These are phyloP conservation scores for Malurus leucopterus DNA, from an alignment of 2,797 vertebrate genomes.

Conservation along the genomic window DNA sequence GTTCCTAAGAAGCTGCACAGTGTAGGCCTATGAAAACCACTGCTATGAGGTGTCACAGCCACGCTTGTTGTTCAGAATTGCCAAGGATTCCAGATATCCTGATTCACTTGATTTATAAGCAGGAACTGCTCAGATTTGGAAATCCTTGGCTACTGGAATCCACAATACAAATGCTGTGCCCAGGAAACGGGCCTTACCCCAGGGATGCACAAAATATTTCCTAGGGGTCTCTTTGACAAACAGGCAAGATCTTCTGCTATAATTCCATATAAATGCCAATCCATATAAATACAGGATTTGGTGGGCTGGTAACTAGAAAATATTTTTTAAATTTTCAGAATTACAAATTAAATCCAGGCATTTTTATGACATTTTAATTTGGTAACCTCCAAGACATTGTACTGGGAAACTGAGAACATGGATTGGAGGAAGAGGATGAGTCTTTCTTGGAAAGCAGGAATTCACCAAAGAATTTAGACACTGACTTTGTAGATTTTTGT, in stretches of 20 bases:
- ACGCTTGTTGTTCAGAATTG: neutral
- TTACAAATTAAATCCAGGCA: neutral
- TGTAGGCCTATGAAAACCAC: neutral
- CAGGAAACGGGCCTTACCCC: neutral
- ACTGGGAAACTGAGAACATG: neutral
- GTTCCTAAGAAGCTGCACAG: neutral
- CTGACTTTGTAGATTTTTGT: neutral
- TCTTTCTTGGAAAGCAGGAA: neutral
- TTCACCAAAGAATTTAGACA: neutral
- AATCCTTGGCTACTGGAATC: neutral
- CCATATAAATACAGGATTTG: neutral
- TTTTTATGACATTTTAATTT: neutral
- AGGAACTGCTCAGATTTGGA: neutral
- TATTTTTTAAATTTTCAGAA: neutral
- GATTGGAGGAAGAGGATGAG: neutral
- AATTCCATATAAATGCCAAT: neutral
- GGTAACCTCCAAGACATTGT: neutral
- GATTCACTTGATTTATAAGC: neutral
- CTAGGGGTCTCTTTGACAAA: neutral
- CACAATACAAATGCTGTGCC: neutral
- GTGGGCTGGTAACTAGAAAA: neutral
- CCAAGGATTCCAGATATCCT: neutral
- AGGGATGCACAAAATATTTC: neutral
- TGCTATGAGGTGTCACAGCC: neutral
- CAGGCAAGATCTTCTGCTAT: neutral